Base-by-base conservation (phyloP, 2,888 invertebrate genomes). In the Clitarchus hookeri region DNA sequence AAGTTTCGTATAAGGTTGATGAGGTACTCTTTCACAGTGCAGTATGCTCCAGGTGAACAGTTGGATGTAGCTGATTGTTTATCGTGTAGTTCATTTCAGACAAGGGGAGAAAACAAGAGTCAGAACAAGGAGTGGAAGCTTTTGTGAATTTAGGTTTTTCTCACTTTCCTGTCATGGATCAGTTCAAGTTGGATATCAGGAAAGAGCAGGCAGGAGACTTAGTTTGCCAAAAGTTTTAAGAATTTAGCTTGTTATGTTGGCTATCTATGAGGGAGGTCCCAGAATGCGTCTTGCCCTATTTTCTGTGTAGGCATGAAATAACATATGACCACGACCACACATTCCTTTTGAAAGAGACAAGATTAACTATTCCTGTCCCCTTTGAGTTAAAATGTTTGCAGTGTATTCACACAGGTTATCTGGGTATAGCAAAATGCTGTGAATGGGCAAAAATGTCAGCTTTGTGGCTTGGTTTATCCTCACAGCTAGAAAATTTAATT, bases 401-500 rank as follows among this genome's bases (percentile, higher is more conserved):
- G 26, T 83, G 84, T 84, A 85, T 90, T 8, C 84, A 86, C n/a
- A n/a, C 86, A 54, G 89, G 89, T 2, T 90, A 90, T 85, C 86
- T 88, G 0, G 90, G 89, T 0, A 88, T 90, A 36, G 88, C 85
- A 12, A 89, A 89, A 83, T 89, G 88, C 84, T 79, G 88, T 16
- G 85, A 83, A 13, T 44, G 88, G 48, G 89, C 89, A 11, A 88
- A 88, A 83, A 88, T 88, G 27, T 88, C 88, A 9, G 88, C 89
- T 19, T 89, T 89, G 89, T 89, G 89, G 89, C 79, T 87, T 2
- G 89, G 89, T 0, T 44, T n/a, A n/a, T n/a, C n/a, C n/a, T n/a
- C n/a, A n/a, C n/a, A n/a, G n/a, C n/a, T n/a, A n/a, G n/a, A n/a
- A n/a, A n/a, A n/a, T n/a, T n/a, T n/a, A n/a, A n/a, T n/a, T n/a